Evolutionary conservation across 2,113 vertebrate genomes (phyloP), one percentile per base, ranked within the genome.

Genomic region (Campylorhamphus procurvoides): DNA sequence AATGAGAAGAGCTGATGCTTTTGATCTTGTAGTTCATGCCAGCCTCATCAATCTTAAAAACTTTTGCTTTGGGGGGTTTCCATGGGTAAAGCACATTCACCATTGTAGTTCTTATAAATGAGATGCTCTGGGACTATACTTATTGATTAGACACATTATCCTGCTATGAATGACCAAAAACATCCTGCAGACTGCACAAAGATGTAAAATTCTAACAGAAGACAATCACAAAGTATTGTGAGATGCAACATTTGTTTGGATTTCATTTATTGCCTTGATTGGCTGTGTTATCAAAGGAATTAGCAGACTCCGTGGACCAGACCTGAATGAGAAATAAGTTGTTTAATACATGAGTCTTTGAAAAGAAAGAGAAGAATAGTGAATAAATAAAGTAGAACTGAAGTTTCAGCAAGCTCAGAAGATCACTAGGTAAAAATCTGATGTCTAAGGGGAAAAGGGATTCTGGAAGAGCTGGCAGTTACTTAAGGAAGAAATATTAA

Each of bases 371-470:
- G 39, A 78, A 87, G 9, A 90, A 59, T 29, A 59, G 6, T 35
- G 85, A 80, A 50, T 66, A 74, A 88, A 60, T 87, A 39, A 91
- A 82, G 31, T n/a, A 80, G n/a, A 92, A 42, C 4, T 80, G 58
- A 73, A 88, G 67, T 74, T 94, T 88, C 71, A 42, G 40, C 73
- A 86, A 88, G 71, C 75, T 94, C n/a, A 90, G 85, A 85, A 88
- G 52, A 94, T 90, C 82, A 46, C 37, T 50, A 72, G 31, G 53
- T 83, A 82, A 83, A 83, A 92, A 94, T 69, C 67, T 85, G 55
- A 37, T 66, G 14, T 73, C 78, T 68, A 69, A 91, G 15, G 49
- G 78, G 67, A 86, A 93, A 92, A 93, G 42, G 14, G 50, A 69
- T 92, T 90, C 31, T 85, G 42, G 46, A 90, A 50, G 35, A 10